These are phyloP conservation scores for Leptinotarsa haldemani DNA, from an alignment of 2,888 invertebrate genomes.

Conservation along the genomic window DNA sequence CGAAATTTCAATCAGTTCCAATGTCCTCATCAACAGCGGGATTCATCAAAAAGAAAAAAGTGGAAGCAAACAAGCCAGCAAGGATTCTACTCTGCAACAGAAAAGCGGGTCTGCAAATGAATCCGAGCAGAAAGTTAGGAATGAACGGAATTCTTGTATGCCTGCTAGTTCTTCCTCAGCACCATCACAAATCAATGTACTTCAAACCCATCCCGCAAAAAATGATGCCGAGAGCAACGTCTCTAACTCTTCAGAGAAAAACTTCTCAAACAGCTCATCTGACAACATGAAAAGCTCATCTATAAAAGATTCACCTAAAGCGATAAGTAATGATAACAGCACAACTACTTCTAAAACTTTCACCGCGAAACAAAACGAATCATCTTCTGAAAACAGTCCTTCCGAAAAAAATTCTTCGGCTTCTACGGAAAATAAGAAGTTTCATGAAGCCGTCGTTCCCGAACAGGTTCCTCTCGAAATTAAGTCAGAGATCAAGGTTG, in stretches of 20 bases:
- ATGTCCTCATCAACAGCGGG: slow-evolving; percentile 1
- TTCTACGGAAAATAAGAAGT: background rate
- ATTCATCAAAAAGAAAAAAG: slow-evolving; percentile 11
- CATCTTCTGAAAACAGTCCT: background rate
- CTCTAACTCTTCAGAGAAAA: background rate
- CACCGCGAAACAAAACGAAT: background rate
- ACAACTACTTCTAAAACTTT: background rate
- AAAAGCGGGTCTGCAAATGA: background rate
- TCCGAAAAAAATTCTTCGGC: background rate
- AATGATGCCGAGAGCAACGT: background rate
- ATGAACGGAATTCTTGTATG: too few relatives aligned
- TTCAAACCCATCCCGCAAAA: background rate
- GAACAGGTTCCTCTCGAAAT: background rate
- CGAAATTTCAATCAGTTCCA: background rate
- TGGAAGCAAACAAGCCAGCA: background rate
- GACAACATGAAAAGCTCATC: background rate
- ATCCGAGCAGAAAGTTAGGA: background rate
- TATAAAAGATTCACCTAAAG: background rate
- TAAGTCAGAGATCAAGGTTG: background rate
- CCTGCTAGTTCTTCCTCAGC: background rate
- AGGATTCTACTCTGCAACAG: background rate
- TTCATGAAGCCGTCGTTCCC: background rate
- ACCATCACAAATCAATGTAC: background rate
- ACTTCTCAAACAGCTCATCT: background rate
- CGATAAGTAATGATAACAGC: background rate